Evolutionary conservation across 2,888 invertebrate species (phyloP).

Genomic region (Scaeva pyrastri): DNA sequence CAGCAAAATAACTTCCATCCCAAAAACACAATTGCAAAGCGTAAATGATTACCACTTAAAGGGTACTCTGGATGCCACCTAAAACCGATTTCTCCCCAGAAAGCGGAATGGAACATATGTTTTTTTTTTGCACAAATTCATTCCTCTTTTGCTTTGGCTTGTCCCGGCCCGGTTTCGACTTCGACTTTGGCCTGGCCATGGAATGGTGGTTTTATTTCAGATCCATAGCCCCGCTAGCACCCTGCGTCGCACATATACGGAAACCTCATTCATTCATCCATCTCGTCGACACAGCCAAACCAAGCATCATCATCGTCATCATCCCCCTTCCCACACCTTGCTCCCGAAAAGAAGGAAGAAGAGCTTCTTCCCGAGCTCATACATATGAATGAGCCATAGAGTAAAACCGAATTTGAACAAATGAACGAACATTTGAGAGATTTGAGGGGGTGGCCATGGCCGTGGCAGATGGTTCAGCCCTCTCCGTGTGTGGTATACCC

Average conservation of each 20-base stretch:
- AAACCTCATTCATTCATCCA: slow-evolving; percentile 72
- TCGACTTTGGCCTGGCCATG: not conserved
- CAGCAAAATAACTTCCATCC: slow-evolving; percentile 25
- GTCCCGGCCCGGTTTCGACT: not conserved
- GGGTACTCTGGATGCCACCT: slow-evolving; percentile 83
- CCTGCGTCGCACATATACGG: slow-evolving; percentile 18
- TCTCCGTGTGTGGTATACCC: slow-evolving; percentile 34
- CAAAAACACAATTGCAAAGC: slow-evolving; percentile 81
- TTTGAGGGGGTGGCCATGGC: not conserved
- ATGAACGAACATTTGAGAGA: slow-evolving; percentile 64
- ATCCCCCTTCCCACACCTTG: not conserved
- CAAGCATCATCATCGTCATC: slow-evolving; percentile 29
- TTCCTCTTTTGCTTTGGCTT: slow-evolving; percentile 22
- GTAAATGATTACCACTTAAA: slow-evolving; percentile 84
- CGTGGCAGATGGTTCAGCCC: slow-evolving; percentile 31
- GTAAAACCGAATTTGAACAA: slow-evolving; percentile 72
- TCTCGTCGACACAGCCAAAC: slow-evolving; percentile 60
- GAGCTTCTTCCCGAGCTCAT: slow-evolving; percentile 54
- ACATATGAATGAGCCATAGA: slow-evolving; percentile 72
- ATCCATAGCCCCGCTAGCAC: too few species aligned
- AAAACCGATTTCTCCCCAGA: slow-evolving; percentile 82
- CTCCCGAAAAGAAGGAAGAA: slow-evolving; percentile 14
- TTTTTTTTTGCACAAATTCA: slow-evolving; percentile 72
- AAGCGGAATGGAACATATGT: slow-evolving; percentile 78
- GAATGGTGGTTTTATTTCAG: not conserved